Evolutionary conservation across 2,888 invertebrate species (phyloP), one percentile per base, ranked within the genome.

Genomic region (Oscheius sp.): DNA sequence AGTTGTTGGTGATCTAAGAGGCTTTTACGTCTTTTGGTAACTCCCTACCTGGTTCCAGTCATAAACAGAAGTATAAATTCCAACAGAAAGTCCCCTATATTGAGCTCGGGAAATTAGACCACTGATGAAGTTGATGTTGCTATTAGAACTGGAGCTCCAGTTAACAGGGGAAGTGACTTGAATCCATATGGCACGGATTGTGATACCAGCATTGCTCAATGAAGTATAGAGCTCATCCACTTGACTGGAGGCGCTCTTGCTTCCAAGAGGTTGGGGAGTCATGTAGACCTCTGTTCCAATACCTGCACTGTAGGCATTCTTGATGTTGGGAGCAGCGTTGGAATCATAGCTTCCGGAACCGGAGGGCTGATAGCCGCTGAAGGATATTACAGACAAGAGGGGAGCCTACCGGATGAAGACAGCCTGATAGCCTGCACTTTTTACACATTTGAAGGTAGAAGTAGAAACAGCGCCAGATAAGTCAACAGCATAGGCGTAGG

Each of bases 81-180:
- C 78, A 45, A 75, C 74, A 9, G 66, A 45, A 30, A 75, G 50
- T 26, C 72, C 70, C 56, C 70, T 66, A 61, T 75, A 71, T 71
- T 75, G 68, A 26, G 77, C 79, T 56, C 70, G 59, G 30, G 64
- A 62, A 36, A 74, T 64, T 49, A 77, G 69, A 28, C 54, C 56
- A 57, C 68, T 67, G 71, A 79, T 75, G 68, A 78, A 77, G 64
- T 74, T 74, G 56, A 70, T 45, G 71, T 80, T 78, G 56, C 56
- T 49, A 6, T 33, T 63, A 4, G 63, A 41, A 41, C 51, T 70
- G 47, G 38, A 45, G 50, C 64, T 61, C 80, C 80, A 80, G 71
- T 74, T 77, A 71, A 75, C 70, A 36, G 80, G 80, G 17, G 74
- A 72, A 6, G 80, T 78, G 24, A 80, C 80, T 50, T 75, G 78